phyloP scores from a whole-genome alignment of 1,140 invertebrate species.

The Eufriesea mexicana region DNA sequence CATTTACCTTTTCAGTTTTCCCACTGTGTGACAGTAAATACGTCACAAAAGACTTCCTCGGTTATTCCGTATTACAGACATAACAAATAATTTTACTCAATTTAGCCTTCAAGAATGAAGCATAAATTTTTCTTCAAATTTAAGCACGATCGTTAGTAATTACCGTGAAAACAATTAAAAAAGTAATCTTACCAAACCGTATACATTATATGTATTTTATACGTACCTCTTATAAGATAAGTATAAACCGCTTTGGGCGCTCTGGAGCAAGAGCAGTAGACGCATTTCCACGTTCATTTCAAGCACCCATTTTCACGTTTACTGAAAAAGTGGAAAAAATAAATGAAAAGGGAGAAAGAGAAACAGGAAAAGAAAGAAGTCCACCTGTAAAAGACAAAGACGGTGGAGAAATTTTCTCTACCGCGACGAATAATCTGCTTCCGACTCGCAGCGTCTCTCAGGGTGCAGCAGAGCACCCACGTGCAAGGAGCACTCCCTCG shows the following conservation, averaged over 20 bases:
- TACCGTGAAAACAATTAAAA: background rate
- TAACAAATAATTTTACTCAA: too few species aligned
- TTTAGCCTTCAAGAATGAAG: too few species aligned
- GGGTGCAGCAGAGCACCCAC: background rate
- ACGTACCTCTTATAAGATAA: background rate
- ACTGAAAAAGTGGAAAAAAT: background rate
- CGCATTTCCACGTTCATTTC: background rate
- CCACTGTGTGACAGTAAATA: too few species aligned
- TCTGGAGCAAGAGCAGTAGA: too few species aligned
- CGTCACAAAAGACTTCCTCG: too few species aligned
- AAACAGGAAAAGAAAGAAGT: too few species aligned
- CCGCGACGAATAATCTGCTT: constrained; percentile 3
- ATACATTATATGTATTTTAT: background rate
- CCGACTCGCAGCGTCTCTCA: background rate
- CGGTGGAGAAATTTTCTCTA: background rate
- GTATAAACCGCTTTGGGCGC: background rate
- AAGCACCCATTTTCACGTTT: background rate
- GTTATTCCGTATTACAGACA: too few species aligned
- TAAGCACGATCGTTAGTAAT: too few species aligned
- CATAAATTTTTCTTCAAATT: too few species aligned
- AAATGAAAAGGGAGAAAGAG: background rate
- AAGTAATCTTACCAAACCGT: background rate
- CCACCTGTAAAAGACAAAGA: background rate
- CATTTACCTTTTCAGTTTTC: too few species aligned
- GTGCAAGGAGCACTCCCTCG: background rate